Evolutionary conservation across 2,797 vertebrate genomes (phyloP), one percentile per base, ranked within the genome.

Genomic region (Poecilia picta): DNA sequence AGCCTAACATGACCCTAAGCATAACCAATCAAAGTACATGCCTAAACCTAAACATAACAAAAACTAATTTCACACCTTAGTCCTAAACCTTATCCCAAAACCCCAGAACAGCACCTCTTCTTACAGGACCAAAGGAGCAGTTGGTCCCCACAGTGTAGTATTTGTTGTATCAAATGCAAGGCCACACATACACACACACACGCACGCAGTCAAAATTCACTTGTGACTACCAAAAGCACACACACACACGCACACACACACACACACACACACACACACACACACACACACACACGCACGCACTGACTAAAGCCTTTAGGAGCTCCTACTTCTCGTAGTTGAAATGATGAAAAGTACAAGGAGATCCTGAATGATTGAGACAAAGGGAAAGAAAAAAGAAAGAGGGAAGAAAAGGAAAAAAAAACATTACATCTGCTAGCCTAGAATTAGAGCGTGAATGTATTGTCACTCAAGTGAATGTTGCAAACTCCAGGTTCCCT

Each of bases 401-500:
- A 83, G 72, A 82, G 70, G 73, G 75, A 62, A 80, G 49, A 47
- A 74, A 75, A 70, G 53, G 64, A 46, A 73, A 70, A 74, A 73
- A 78, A 83, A 81, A 87, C 84, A 92, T 92, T 92, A 93, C 89
- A 92, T 93, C 91, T 94, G 91, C 92, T 94, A 91, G 93, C 94
- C 92, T 92, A 93, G 94, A 96, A 96, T 95, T 96, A 95, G 93
- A 96, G 95, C 91, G 88, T 93, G 94, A 95, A 95, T 91, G 93
- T 95, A 90, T 95, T 94, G 90, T 95, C 92, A 94, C 89, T 94
- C 93, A 94, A 92, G 85, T 92, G 92, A 93, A 91, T 92, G 93
- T 91, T 90, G 92, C 93, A 94, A 94, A 94, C 93, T 95, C 92
- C 91, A 93, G 94, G 93, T 95, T 96, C 91, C 91, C 93, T 95